phyloP scores from a whole-genome alignment of 2,888 invertebrate genomes.

The Amblyjoppa fuscipennis region DNA sequence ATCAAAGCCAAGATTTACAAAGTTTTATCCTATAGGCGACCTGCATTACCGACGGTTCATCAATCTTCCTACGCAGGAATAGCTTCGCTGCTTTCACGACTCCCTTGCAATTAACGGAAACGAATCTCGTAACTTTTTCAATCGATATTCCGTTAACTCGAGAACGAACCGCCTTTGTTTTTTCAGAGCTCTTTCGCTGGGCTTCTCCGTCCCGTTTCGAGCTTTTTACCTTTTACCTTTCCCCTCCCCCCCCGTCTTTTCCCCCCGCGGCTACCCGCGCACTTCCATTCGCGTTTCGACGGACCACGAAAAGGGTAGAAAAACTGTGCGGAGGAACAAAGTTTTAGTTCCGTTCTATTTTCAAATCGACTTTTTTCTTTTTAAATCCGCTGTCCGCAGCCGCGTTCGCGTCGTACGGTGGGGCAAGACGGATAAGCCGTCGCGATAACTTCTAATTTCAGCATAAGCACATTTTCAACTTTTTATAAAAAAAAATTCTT shows the following conservation, averaged over 20 bases:
- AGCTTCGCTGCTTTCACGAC: constrained; percentile 34
- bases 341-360: constrained; percentile 60
- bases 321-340: constrained; percentile 41
- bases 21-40: neutral
- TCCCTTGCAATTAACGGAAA: constrained; percentile 63
- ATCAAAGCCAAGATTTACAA: neutral
- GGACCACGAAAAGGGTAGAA: neutral
- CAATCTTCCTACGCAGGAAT: neutral
- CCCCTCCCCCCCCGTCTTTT: neutral
- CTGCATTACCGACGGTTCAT: neutral
- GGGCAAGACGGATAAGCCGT: constrained; percentile 25
- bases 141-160: constrained; percentile 68
- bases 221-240: constrained; percentile 46
- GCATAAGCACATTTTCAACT: neutral
- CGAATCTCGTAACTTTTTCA: constrained; percentile 66
- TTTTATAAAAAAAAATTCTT: neutral
- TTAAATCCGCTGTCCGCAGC: constrained; percentile 27
- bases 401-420: constrained; percentile 37
- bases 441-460: constrained; percentile 12
- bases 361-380: constrained; percentile 49
- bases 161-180: constrained; percentile 62
- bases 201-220: constrained; percentile 22
- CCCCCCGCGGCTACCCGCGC: neutral
- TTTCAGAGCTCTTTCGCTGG: constrained; percentile 12
- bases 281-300: constrained; percentile 34